A percentile compares a stretch with the other conserved stretches of the same genome.
Conservation (phyloP, 2,113 vertebrate genomes). For the Nycticryphes semicollaris region DNA sequence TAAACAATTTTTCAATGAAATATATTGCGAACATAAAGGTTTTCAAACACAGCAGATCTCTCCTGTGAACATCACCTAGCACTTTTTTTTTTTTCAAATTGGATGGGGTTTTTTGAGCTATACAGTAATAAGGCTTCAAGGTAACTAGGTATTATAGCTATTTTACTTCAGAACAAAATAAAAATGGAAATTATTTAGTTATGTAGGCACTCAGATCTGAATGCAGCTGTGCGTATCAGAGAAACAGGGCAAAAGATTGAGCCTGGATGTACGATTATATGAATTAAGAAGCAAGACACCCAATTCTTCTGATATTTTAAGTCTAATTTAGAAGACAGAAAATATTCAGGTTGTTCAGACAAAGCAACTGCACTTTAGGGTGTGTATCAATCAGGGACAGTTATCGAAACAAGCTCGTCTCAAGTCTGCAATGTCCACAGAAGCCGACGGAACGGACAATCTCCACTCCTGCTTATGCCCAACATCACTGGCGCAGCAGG, state of each 20-base stretch:
- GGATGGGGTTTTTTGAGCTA: background rate
- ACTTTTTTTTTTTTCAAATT: background rate
- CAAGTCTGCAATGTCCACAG: background rate
- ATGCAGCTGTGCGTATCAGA: background rate
- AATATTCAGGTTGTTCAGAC: background rate
- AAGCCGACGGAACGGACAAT: background rate
- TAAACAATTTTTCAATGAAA: background rate
- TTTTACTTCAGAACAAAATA: background rate
- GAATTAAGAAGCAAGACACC: background rate
- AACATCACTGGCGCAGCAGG: background rate
- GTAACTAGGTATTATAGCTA: background rate
- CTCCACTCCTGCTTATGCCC: background rate
- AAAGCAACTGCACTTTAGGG: background rate
- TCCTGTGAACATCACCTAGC: background rate
- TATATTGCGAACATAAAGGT: background rate
- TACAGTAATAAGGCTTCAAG: background rate
- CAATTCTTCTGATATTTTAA: background rate
- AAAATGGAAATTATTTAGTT: background rate
- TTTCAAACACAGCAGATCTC: background rate
- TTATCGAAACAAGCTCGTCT: fast-evolving
- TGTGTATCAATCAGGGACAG: fast-evolving
- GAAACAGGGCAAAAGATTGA: background rate
- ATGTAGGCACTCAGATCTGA: background rate
- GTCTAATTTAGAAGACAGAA: background rate
- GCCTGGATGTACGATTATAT: background rate